Evolutionary conservation across 2,797 vertebrate genomes (phyloP), one percentile per base, ranked within the genome.

Genomic region (Nyctibius grandis): DNA sequence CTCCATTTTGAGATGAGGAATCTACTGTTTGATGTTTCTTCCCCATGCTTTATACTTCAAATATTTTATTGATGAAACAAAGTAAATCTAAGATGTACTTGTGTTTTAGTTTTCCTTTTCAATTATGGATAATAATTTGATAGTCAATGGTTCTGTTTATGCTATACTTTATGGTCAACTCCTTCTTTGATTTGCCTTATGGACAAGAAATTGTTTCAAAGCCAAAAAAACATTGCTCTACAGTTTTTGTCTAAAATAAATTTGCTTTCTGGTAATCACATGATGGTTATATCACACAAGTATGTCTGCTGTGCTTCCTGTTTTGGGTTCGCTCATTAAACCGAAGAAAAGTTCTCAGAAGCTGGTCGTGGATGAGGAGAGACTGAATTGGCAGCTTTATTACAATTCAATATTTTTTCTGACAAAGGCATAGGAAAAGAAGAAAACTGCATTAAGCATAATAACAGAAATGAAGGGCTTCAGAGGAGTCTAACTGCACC

Each of bases 401-500:
- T 92, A 73, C 36, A 78, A 74, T 63, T 92, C 48, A 88, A 14
- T 84, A 36, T 78, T 78, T 90, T 73, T 81, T 90, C 69, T 94
- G 60, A 84, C 67, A 91, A 56, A 76, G 26, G 42, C 81, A 86
- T 91, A 83, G 36, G 59, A 73, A 56, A 76, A 83, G 42, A 93
- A 86, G 23, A 74, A 78, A 91, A 70, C 3, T 29, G 61, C 51
- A 63, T 51, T 81, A 79, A 53, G 40, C 42, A 34, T 67, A 40
- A 42, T 9, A 25, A 67, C 14, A 95, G 17, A 79, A 93, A 60
- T n/a, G 0, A 88, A 77, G 44, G 42, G 28, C 67, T 91, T 99
- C 98, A 99, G 95, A 97, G 96, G 93, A 99, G 98, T 93, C 98
- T 99, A 92, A 99, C 91, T 33, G 99, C 99, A 45, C 99, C 99